phyloP scores from a whole-genome alignment of 2,888 invertebrate genomes.

The Atethmia centrago region DNA sequence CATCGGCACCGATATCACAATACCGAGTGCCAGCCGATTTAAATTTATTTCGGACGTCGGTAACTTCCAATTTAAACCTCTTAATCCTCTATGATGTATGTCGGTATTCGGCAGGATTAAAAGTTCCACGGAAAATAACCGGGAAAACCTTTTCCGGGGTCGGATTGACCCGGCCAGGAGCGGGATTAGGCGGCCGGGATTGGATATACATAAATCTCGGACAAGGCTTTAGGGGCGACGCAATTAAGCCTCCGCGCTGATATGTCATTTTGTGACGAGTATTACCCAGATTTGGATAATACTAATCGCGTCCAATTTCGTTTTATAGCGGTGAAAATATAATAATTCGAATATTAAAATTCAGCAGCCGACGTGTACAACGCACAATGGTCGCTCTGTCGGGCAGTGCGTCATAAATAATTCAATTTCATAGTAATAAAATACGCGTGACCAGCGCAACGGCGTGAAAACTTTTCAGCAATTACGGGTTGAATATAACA shows the following conservation, averaged over 20 bases:
- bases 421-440: slow-evolving; percentile 91
- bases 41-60: slow-evolving; percentile 91
- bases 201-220: slow-evolving; percentile 90
- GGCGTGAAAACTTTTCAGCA: slow-evolving; percentile 91
- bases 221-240: slow-evolving; percentile 88
- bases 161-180: slow-evolving; percentile 89
- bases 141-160: slow-evolving; percentile 90
- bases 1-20: slow-evolving; percentile 89
- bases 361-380: slow-evolving; percentile 82
- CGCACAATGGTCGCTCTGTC: slow-evolving; percentile 85
- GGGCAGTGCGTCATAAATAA: slow-evolving; percentile 88
- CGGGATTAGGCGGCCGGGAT: slow-evolving; percentile 89
- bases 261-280: slow-evolving; percentile 88
- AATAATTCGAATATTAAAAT: slow-evolving; percentile 89
- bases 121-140: slow-evolving; percentile 91
- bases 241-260: slow-evolving; percentile 88
- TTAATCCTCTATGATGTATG: slow-evolving; percentile 91
- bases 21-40: slow-evolving; percentile 90
- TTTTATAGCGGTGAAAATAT: slow-evolving; percentile 74
- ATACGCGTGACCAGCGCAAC: slow-evolving; percentile 89
- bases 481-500: slow-evolving; percentile 90
- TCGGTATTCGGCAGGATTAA: slow-evolving; percentile 90
- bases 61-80: slow-evolving; percentile 91
- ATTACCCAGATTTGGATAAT: slow-evolving; percentile 71
- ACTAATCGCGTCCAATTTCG: slow-evolving; percentile 79